phyloP scores from a whole-genome alignment of 2,888 invertebrate genomes.

The Himalopsyche anomala region DNA sequence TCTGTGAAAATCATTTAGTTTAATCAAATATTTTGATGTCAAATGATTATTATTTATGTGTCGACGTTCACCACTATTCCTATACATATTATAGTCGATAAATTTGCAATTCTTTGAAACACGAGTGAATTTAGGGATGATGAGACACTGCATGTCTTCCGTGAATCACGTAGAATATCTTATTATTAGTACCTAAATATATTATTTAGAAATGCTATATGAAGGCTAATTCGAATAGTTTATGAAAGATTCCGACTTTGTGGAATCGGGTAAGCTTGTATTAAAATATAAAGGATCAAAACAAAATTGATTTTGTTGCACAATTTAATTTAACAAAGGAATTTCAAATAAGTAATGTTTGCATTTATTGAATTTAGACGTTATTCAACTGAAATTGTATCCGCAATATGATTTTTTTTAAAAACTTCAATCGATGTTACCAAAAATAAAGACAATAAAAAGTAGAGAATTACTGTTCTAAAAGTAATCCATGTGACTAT shows the following conservation, averaged over 20 bases:
- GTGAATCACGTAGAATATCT: conserved; percentile 34
- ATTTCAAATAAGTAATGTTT: background rate
- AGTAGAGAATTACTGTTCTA: conserved; percentile 1
- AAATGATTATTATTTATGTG: too few relatives aligned
- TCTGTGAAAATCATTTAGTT: too few relatives aligned
- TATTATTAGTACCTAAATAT: conserved; percentile 1
- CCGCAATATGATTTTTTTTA: background rate
- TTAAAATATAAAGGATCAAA: background rate
- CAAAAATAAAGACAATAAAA: conserved; percentile 37
- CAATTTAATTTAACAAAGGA: background rate
- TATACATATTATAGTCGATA: background rate
- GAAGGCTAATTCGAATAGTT: background rate
- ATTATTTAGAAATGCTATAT: background rate
- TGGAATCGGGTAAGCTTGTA: background rate
- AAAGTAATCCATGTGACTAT: conserved; percentile 23
- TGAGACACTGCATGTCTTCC: conserved; percentile 21
- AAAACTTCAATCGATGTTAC: conserved; percentile 32
- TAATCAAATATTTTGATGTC: too few relatives aligned
- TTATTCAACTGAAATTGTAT: conserved; percentile 9
- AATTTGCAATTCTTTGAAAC: background rate
- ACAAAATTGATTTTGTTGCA: conserved; percentile 21
- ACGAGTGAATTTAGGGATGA: conserved; percentile 4
- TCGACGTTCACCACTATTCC: too few relatives aligned
- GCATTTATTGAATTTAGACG: background rate
- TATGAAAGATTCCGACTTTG: background rate